Evolutionary conservation across 1,140 invertebrate species (phyloP).

Genomic region (Semibalanus balanoides): DNA sequence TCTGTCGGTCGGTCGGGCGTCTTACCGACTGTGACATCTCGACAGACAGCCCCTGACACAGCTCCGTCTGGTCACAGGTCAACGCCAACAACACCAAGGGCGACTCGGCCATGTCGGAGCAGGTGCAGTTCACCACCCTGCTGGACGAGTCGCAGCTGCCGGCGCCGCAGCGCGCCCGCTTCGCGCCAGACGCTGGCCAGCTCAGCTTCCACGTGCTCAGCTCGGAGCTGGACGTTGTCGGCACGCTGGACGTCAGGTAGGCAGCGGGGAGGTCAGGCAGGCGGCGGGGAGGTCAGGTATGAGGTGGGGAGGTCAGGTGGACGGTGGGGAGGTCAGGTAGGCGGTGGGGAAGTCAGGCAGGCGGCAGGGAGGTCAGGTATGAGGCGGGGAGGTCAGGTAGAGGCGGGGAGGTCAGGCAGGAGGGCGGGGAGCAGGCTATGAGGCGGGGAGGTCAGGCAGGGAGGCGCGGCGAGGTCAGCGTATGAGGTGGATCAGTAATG

Average conservation of each 20-base stretch:
- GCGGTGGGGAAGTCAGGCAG: neutral
- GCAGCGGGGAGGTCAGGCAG: neutral
- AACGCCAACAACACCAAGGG: slow-evolving; percentile 74
- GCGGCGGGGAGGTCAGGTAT: no score
- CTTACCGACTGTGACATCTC: no score
- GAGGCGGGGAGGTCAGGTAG: no score
- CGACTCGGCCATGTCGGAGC: slow-evolving; percentile 25
- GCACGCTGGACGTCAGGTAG: neutral
- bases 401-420: neutral
- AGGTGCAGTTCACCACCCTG: slow-evolving; percentile 6
- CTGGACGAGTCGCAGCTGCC: slow-evolving; percentile 26
- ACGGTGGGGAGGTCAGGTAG: neutral
- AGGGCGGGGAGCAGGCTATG: no score
- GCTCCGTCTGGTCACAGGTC: slow-evolving; percentile 45
- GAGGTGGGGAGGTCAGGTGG: no score
- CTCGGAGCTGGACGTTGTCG: neutral
- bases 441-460: no score
- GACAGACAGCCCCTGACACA: no score
- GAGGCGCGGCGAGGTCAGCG: no score
- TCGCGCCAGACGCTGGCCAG: slow-evolving; percentile 38
- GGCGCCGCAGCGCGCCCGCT: slow-evolving; percentile 73
- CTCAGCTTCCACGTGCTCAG: neutral
- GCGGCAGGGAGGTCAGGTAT: no score
- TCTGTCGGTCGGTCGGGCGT: no score
- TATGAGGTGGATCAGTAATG: no score